phyloP scores from a whole-genome alignment of 2,113 vertebrate species.

The Lycocorax pyrrhopterus region DNA sequence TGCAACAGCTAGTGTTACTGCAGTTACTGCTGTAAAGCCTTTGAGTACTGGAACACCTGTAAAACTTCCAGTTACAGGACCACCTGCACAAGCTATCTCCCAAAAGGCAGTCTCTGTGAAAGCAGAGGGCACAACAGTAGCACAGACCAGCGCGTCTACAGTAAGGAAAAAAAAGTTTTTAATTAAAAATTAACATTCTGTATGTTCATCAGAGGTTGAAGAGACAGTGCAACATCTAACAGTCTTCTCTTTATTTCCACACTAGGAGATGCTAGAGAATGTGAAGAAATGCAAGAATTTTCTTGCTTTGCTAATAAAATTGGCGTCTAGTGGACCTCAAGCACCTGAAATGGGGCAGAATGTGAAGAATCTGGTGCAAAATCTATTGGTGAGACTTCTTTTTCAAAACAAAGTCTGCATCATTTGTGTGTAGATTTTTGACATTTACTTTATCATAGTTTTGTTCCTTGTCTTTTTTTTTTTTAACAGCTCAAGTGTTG shows the following conservation, averaged over 20 bases:
- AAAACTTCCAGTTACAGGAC: conserved; percentile 64
- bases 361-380: conserved; percentile 85
- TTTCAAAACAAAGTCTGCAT: background rate
- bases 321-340: conserved; percentile 86
- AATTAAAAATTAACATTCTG: conserved; percentile 28
- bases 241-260: conserved; percentile 8
- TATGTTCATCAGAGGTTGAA: conserved; percentile 39
- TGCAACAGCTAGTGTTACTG: conserved; percentile 55
- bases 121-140: conserved; percentile 55
- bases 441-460: background rate
- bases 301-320: conserved; percentile 90
- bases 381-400: conserved; percentile 81
- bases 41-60: conserved; percentile 61
- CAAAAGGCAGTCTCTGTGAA: conserved; percentile 53
- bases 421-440: background rate
- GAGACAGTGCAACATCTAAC: background rate
- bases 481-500: background rate
- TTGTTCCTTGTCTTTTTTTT: background rate
- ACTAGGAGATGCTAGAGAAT: conserved; percentile 87
- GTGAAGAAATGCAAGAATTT: conserved; percentile 99
- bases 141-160: conserved; percentile 59
- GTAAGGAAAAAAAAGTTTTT: conserved; percentile 63
- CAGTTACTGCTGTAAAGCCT: conserved; percentile 62
- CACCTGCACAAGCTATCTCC: conserved; percentile 35
- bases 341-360: conserved; percentile 87